Conservation (phyloP, 2,113 vertebrate genomes). For the Glaucomys volans region DNA sequence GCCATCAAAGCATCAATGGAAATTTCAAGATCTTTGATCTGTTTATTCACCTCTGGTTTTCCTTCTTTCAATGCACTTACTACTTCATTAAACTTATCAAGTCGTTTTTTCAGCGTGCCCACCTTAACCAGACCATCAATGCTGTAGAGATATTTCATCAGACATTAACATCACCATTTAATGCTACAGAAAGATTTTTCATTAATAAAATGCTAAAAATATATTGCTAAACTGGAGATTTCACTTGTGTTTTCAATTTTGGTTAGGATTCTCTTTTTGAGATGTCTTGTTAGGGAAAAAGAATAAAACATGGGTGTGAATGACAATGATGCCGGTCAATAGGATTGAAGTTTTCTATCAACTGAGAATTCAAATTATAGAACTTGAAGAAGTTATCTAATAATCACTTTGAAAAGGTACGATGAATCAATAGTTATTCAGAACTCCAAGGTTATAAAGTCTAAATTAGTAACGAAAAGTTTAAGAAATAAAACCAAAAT, state of each 20-base stretch:
- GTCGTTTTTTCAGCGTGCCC: slow-evolving; percentile 91
- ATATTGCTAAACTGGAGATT: neutral
- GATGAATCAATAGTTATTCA: neutral
- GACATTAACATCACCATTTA: neutral
- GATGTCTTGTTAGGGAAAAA: neutral
- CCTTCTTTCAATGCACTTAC: slow-evolving; percentile 95
- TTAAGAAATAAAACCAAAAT: slow-evolving; percentile 46
- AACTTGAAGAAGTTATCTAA: neutral
- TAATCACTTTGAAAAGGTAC: neutral
- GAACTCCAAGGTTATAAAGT: neutral
- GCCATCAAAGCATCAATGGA: slow-evolving; percentile 91
- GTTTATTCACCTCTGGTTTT: slow-evolving; percentile 93
- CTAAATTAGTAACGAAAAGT: slow-evolving; percentile 22
- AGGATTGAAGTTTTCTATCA: neutral
- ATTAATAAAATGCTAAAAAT: neutral
- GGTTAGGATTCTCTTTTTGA: neutral
- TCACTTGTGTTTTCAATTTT: neutral
- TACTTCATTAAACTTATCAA: slow-evolving; percentile 94
- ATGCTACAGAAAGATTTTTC: neutral
- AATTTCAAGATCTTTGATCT: slow-evolving; percentile 92
- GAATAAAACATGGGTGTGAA: neutral
- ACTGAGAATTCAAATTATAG: slow-evolving; percentile 1
- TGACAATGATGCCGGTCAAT: neutral
- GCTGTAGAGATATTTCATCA: slow-evolving; percentile 81
- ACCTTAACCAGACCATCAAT: slow-evolving; percentile 96